These are phyloP conservation scores for Muscina levida DNA, from an alignment of 2,888 invertebrate species.

Conservation along the genomic window DNA sequence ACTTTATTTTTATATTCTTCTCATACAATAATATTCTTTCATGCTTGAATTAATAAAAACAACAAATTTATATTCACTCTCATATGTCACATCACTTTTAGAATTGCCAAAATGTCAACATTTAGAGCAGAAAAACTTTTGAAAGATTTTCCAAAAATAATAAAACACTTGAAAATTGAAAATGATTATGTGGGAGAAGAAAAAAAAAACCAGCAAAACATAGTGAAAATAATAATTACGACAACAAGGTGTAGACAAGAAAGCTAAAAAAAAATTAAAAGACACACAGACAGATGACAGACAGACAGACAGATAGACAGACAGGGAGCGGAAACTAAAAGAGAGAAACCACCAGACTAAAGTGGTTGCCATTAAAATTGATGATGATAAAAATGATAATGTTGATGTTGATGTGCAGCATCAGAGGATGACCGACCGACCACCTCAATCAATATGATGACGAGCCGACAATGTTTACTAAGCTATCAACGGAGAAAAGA, in stretches of 20 bases:
- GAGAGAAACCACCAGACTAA: too few relatives aligned
- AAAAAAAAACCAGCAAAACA: background rate
- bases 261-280: background rate
- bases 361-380: background rate
- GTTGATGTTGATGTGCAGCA: background rate
- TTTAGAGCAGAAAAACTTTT: constrained; percentile 5
- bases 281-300: too few relatives aligned
- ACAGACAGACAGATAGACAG: too few relatives aligned
- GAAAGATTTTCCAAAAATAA: constrained; percentile 25
- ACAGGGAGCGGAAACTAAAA: background rate
- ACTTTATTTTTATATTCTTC: constrained; percentile 1
- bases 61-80: background rate
- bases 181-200: too few relatives aligned
- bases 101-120: constrained; percentile 46
- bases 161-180: too few relatives aligned
- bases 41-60: too few relatives aligned
- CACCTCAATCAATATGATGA: too few relatives aligned
- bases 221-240: background rate
- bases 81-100: constrained; percentile 49
- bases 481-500: too few relatives aligned
- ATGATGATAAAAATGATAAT: background rate
- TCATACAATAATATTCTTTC: background rate
- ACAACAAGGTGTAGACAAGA: background rate
- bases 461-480: too few relatives aligned
- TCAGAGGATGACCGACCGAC: background rate